A percentile compares a stretch with the other conserved stretches of the same genome.
Conservation (phyloP, 2,888 invertebrate species). For the Copidosoma aretas region DNA sequence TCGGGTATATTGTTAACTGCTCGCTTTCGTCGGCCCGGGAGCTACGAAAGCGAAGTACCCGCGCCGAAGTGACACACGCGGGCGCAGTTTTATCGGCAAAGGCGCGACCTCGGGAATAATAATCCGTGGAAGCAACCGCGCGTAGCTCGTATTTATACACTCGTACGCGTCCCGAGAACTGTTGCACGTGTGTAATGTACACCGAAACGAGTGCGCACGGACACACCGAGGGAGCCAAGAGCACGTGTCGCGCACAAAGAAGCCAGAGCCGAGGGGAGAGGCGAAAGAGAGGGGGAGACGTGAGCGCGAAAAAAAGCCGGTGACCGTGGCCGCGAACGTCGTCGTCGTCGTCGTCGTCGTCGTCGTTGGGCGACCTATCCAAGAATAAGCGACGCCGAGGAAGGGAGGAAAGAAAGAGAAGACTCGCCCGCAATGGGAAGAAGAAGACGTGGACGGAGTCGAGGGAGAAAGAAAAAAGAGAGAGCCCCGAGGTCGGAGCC, state of each 20-base stretch:
- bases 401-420: neutral
- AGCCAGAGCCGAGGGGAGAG: neutral
- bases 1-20: no score
- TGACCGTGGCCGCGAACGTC: conserved; percentile 37
- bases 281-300: conserved; percentile 11
- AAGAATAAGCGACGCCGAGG: conserved; percentile 11
- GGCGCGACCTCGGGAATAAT: neutral
- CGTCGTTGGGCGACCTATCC: conserved; percentile 34
- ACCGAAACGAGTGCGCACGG: no score
- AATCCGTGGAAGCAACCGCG: neutral
- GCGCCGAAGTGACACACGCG: conserved; percentile 27
- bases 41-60: no score
- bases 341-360: no score
- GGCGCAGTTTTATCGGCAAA: neutral
- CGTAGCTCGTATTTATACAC: no score
- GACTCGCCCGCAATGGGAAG: neutral
- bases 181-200: no score
- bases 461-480: neutral
- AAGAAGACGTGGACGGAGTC: no score
- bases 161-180: no score
- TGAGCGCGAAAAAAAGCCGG: conserved; percentile 26
- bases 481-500: no score
- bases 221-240: no score
- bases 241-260: neutral
- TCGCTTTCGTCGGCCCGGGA: no score